These are phyloP conservation scores for Holothuria glaberrima DNA, from an alignment of 35 echinoderm and acorn worm species.

Conservation along the genomic window DNA sequence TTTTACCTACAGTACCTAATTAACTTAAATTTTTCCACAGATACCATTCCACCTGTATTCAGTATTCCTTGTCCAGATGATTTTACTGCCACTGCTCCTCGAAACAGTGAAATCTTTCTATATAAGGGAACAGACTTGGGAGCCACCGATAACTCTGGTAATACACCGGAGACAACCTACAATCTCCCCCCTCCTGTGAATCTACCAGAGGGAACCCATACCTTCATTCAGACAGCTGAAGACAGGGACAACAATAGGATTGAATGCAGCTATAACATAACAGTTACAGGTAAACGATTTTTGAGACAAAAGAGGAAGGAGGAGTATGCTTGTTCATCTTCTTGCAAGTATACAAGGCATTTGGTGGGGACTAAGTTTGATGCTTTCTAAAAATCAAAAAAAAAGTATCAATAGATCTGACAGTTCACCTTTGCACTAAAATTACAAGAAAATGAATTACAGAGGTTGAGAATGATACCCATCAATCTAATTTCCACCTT, in stretches of 20 bases:
- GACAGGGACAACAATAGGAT: neutral
- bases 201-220: neutral
- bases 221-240: neutral
- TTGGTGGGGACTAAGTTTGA: too few species aligned
- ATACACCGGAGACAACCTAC: neutral
- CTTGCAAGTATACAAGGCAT: too few species aligned
- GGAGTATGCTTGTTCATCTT: too few species aligned
- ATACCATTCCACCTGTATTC: neutral
- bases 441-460: too few species aligned
- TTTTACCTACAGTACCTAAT: neutral
- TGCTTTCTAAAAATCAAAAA: too few species aligned
- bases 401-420: too few species aligned
- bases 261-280: neutral
- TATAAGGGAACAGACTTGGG: neutral
- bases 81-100: neutral
- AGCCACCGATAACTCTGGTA: slow-evolving; percentile 22
- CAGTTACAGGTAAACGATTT: neutral
- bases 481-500: too few species aligned
- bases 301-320: too few species aligned
- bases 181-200: slow-evolving; percentile 20
- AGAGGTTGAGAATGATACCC: too few species aligned
- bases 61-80: neutral
- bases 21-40: neutral
- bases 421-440: too few species aligned
- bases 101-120: neutral